Conservation (phyloP, 2,888 invertebrate genomes). For the Drosophila koepferae region DNA sequence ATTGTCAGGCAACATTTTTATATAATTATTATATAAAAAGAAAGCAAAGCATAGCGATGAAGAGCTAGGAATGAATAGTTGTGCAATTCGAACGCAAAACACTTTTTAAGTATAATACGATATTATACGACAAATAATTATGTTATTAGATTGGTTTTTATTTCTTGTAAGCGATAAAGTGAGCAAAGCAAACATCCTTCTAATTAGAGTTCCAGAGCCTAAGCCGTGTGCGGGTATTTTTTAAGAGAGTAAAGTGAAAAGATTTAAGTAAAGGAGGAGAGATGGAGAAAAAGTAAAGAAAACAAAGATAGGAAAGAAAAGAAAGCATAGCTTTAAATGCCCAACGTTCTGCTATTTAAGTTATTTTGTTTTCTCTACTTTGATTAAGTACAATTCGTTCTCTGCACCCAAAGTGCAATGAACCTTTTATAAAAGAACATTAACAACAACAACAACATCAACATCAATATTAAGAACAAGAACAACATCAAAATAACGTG, state of each 20-base stretch:
- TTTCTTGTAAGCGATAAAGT: slow-evolving; percentile 39
- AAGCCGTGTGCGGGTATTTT: slow-evolving; percentile 50
- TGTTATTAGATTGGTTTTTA: slow-evolving; percentile 47
- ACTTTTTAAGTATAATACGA: slow-evolving; percentile 49
- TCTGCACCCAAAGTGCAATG: slow-evolving; percentile 24
- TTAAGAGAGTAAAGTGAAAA: slow-evolving; percentile 37
- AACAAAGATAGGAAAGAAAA: slow-evolving; percentile 12
- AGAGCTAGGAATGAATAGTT: slow-evolving; percentile 26
- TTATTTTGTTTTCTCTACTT: slow-evolving; percentile 35
- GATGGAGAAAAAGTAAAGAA: slow-evolving; percentile 17
- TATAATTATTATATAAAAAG: slow-evolving; percentile 34
- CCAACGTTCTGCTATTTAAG: slow-evolving; percentile 36
- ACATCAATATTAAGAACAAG: slow-evolving; percentile 9
- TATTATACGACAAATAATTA: slow-evolving; percentile 40
- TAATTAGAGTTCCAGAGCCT: slow-evolving; percentile 46
- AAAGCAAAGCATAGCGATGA: slow-evolving; percentile 8
- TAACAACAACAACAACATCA: slow-evolving; percentile 9
- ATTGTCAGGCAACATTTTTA: slow-evolving; percentile 58
- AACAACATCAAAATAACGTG: slow-evolving; percentile 30
- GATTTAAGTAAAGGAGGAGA: slow-evolving; percentile 7
- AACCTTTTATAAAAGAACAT: slow-evolving; percentile 43
- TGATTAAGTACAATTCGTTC: slow-evolving; percentile 41
- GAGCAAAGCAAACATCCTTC: slow-evolving; percentile 40
- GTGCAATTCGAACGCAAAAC: slow-evolving; percentile 36
- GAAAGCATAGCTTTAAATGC: slow-evolving; percentile 68